Evolutionary conservation across 2,113 vertebrate genomes (phyloP).

Genomic region (Pseudorasbora parva): DNA sequence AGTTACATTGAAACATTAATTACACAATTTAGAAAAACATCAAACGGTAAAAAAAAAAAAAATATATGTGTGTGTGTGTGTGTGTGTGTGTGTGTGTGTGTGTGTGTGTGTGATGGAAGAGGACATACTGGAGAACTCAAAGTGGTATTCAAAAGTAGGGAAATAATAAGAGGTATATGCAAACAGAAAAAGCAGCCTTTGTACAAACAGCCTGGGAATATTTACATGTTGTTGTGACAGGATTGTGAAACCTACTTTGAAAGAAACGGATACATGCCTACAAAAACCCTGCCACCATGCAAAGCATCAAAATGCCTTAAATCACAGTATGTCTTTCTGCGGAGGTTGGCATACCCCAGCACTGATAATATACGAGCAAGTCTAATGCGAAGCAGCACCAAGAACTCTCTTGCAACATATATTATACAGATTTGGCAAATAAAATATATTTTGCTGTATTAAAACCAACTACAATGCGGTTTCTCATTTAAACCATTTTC

Average conservation of each 20-base stretch:
- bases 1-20: slow-evolving; percentile 24
- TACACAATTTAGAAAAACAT: slow-evolving; percentile 22
- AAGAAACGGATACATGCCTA: slow-evolving; percentile 20
- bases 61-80: no score
- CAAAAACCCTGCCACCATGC: background rate
- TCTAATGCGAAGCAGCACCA: background rate
- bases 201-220: slow-evolving; percentile 32
- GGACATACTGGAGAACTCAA: background rate
- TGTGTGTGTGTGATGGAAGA: background rate
- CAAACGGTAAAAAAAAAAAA: background rate
- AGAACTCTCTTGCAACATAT: background rate
- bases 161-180: background rate
- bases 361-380: slow-evolving; percentile 3
- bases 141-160: background rate
- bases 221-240: slow-evolving; percentile 36
- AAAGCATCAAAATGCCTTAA: slow-evolving; percentile 16
- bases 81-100: no score
- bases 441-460: background rate
- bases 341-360: slow-evolving; percentile 10
- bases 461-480: background rate
- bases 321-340: slow-evolving; percentile 30
- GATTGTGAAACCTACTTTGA: slow-evolving; percentile 7
- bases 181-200: slow-evolving; percentile 15
- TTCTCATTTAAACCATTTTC: background rate
- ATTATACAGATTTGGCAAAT: background rate